Base-by-base conservation (phyloP, 1,140 invertebrate genomes). In the Tetramorium parvispinum region DNA sequence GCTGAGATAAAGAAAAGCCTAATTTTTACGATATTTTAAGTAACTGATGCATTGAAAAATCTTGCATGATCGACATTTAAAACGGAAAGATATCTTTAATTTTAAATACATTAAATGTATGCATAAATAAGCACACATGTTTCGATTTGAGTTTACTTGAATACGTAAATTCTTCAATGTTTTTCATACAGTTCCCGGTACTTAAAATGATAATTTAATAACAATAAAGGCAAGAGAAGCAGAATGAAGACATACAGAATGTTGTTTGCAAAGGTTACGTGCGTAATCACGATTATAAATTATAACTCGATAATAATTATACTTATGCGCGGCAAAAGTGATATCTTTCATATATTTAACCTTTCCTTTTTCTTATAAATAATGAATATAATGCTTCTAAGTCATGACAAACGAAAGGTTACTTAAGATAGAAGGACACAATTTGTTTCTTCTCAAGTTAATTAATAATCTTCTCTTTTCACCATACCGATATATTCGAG, bases 141-240 rank as follows among this genome's bases (percentile, higher is more conserved):
- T n/a, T 71, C 10, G 7, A 3, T 71, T 73, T 51, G 5, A 73
- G 18, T 37, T 10, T 55, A 2, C 3, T 73, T 71, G 2, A 16
- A 70, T 70, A 18, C 51, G 8, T 32, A 32, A 71, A 32, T 49
- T 70, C 24, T 16, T 51, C 7, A 46, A 32, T 32, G 3, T 71
- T 71, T 71, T 71, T 1, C 46, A 11, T 46, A n/a, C 10, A 18
- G 27, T 71, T 70, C n/a, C 16, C 16, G 27, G 8, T 10, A 73
- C 10, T 51, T 53, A 32, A 18, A 71, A 71, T 71, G 8, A 68
- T 68, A 68, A 68, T 68, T 68, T 71, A 73, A 53, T 51, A 24
- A 49, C 24, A 1, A 46, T 70, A 49, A 13, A 53, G 10, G 3
- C 16, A 53, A 11, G n/a, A 66, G 8, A 73, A 73, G n/a, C 32